These are phyloP conservation scores for Labeo rohita DNA, from an alignment of 2,113 vertebrate species.

Conservation along the genomic window DNA sequence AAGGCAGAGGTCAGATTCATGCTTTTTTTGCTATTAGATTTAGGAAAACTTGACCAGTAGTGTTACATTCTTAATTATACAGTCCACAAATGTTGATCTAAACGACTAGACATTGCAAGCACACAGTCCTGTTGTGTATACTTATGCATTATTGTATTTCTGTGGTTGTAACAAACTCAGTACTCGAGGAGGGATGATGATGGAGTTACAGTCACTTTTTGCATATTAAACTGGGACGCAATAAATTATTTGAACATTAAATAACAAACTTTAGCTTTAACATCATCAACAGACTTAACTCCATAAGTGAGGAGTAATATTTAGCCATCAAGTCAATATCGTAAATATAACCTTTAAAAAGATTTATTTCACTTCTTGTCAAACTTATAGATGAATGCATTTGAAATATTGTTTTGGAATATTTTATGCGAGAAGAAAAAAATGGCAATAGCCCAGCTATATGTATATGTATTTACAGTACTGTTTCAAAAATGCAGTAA, in stretches of 20 bases:
- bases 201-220: not conserved
- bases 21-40: not conserved
- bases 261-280: not conserved
- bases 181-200: not conserved
- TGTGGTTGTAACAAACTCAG: not conserved
- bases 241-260: not conserved
- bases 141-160: not conserved
- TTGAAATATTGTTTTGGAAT: not conserved
- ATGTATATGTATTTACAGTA: not conserved
- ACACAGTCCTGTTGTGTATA: not conserved
- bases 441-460: not conserved
- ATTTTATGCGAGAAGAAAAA: not conserved
- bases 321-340: not conserved
- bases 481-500: not conserved
- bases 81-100: too few species aligned
- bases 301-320: not conserved
- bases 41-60: not conserved
- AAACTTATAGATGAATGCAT: not conserved
- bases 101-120: too few species aligned
- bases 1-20: not conserved
- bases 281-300: not conserved
- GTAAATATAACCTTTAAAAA: not conserved
- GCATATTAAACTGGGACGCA: not conserved
- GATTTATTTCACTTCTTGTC: not conserved
- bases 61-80: not conserved